These are phyloP conservation scores for Rhopilema esculentum DNA, from an alignment of 30 jellyfish, hydroid and myxozoan genomes.

Conservation along the genomic window DNA sequence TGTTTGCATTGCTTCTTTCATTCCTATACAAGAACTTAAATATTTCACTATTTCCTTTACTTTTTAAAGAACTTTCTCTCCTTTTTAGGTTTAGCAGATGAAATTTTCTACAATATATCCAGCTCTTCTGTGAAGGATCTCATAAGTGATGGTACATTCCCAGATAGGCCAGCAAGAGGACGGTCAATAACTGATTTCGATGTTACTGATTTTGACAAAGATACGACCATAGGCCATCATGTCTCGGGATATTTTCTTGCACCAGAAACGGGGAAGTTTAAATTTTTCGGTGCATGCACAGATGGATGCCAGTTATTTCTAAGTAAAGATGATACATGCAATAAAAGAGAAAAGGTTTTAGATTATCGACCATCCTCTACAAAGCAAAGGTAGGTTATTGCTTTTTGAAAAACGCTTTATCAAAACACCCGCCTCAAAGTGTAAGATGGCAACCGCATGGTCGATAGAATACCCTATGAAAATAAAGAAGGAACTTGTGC, in stretches of 20 bases:
- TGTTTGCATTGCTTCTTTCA: too few species aligned
- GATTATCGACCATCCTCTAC: constrained; percentile 65
- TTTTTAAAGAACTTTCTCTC: too few species aligned
- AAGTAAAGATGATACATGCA: constrained; percentile 94
- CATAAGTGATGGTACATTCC: constrained; percentile 69
- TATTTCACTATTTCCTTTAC: too few species aligned
- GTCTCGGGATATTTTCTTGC: constrained; percentile 94
- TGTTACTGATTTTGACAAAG: constrained; percentile 62
- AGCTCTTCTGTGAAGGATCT: constrained; percentile 80
- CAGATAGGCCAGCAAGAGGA: constrained; percentile 81
- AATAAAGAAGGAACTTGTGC: too few species aligned
- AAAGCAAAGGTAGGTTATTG: constrained; percentile 33
- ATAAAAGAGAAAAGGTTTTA: constrained; percentile 75
- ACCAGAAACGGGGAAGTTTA: constrained; percentile 91
- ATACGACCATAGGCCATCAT: constrained; percentile 84
- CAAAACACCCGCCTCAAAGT: too few species aligned
- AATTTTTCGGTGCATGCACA: constrained; percentile 93
- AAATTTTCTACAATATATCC: constrained; percentile 83
- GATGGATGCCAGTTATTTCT: constrained; percentile 83
- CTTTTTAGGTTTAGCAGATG: constrained; percentile 88
- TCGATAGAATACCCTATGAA: too few species aligned
- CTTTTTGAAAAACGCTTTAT: too few species aligned
- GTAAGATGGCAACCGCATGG: too few species aligned
- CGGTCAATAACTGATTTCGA: constrained; percentile 79
- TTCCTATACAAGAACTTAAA: too few species aligned